Evolutionary conservation across 2,113 vertebrate species (phyloP), one percentile per base, ranked within the genome.

Genomic region (Platysteira castanea): DNA sequence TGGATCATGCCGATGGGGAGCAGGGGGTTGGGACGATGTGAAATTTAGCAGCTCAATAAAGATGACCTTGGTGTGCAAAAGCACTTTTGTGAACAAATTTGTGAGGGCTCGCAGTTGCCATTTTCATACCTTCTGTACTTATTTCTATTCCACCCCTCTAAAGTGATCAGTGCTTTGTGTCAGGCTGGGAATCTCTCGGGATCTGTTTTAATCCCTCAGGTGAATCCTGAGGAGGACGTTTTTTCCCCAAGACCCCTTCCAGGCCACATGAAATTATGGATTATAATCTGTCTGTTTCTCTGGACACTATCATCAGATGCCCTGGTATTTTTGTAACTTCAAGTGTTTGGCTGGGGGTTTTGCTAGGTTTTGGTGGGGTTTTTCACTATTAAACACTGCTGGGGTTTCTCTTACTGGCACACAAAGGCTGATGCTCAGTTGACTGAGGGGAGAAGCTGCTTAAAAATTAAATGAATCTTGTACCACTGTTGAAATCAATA

Each of bases 31-130:
- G 65, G 26, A 59, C 53, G 30, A 68, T 2, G 23, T 26, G 49
- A 79, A 83, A 75, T 87, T 47, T 39, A 70, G n/a, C 69, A 63
- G 24, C 68, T 89, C 63, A 57, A 57, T 85, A 64, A 87, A 42
- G 79, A 56, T 75, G 56, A 90, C 57, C 79, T 95, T 39, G 31
- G 20, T 74, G 47, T 76, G 78, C 3, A 8, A 49, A 80, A 92
- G 13, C 23, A 39, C 64, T 88, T 75, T 60, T 57, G 39, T 71
- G 77, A 79, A 90, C 30, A 35, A 77, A 77, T 89, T 37, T 54
- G 11, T 70, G 65, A 88, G 42, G 27, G 37, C 18, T 94, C 15
- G 0, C 33, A 31, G 22, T 56, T 87, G 61, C 59, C 26, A 22
- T 83, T 93, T 84, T 70, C 69, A 18, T 68, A 7, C 30, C 37